Percentiles rank a stretch among this genome's conserved stretches.
These are phyloP conservation scores for Dipodomys spectabilis DNA, from an alignment of 2,113 vertebrate genomes.

Conservation along the genomic window DNA sequence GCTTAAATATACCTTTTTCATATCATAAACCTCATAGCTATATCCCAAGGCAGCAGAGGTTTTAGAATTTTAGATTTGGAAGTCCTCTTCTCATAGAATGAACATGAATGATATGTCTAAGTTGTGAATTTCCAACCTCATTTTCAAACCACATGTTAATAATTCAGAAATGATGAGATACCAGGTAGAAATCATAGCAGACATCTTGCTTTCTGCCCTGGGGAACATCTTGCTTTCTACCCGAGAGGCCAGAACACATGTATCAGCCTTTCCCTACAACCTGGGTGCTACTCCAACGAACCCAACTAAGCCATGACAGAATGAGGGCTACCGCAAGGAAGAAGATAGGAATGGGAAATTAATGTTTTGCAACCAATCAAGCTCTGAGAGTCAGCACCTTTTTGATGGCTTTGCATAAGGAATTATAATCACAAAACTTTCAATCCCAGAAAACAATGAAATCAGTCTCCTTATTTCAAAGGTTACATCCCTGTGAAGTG, in stretches of 20 bases:
- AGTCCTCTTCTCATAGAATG: background rate
- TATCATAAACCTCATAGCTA: background rate
- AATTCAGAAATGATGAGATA: background rate
- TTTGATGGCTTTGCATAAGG: slow-evolving; percentile 38
- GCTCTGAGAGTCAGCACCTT: slow-evolving; percentile 15
- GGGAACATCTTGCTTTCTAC: background rate
- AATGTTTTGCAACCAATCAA: slow-evolving; percentile 12
- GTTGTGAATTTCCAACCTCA: slow-evolving; percentile 11
- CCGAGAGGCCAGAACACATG: background rate
- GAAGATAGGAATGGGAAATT: background rate
- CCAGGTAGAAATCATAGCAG: background rate
- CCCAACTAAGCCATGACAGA: background rate
- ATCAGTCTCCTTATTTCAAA: background rate
- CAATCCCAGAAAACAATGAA: background rate
- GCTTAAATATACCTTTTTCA: background rate
- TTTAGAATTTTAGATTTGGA: slow-evolving; percentile 34
- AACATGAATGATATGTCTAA: background rate
- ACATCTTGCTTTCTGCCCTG: background rate
- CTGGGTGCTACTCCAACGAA: background rate
- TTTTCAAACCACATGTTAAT: background rate
- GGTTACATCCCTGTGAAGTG: background rate
- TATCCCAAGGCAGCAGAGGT: background rate
- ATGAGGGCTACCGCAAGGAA: background rate
- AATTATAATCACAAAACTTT: background rate
- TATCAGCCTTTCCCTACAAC: background rate